Base-by-base conservation (phyloP, 2,888 invertebrate species). In the Noctua comes region DNA sequence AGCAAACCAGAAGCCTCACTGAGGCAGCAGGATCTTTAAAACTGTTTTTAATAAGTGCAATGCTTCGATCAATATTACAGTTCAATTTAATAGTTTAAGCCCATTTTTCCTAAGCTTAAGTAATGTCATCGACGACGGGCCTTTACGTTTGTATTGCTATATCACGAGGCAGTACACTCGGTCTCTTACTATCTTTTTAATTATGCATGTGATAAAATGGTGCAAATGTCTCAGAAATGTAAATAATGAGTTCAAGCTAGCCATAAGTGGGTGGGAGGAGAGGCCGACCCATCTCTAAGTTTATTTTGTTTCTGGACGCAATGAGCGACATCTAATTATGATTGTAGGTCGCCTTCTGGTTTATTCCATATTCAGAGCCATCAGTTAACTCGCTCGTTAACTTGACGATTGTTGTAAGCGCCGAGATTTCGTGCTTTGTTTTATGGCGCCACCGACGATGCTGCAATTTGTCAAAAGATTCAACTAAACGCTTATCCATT, bases 381-480 rank as follows among this genome's bases (percentile, higher is more conserved):
- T 87, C 84, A 86, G 88, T 88, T 91, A 92, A 90, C 89, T 86
- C 86, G 88, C 91, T 95, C 95, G 94, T 95, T 95, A 95, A 93
- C 90, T 93, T 93, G 93, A 95, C 93, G 94, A 95, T 93, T 91
- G 91, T 90, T 90, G 90, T 93, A 92, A 94, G 88, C 89, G 90
- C 88, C 72, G 88, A 90, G 91, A 93, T 93, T 93, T 91, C 88
- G 89, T 89, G 93, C 94, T 93, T 94, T 95, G 95, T 95, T 95
- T 93, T 91, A 95, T 91, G 92, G 91, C 89, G 85, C 79, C 87
- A 77, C 87, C 77, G 85, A 85, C 90, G 91, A 90, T 88, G 88
- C 82, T 90, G 91, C 92, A 90, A 94, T 95, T 95, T 94, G 93
- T 94, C 93, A 94, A 92, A 93, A 94, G 92, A 92, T 94, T 93